Evolutionary conservation across 2,888 invertebrate species (phyloP).

Genomic region (Drosophila mulleri): DNA sequence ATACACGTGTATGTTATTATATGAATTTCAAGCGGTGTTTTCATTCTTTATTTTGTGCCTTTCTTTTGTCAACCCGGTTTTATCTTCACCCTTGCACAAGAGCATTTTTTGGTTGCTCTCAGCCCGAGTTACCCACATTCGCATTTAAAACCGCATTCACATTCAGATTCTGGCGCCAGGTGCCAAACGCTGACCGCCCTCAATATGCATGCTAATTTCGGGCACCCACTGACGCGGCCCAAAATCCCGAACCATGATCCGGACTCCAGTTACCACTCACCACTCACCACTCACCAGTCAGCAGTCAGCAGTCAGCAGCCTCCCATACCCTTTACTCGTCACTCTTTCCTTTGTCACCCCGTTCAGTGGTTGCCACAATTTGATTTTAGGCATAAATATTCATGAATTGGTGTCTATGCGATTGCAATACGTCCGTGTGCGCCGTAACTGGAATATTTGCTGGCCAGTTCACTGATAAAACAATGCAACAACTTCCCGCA

Average conservation of each 20-base stretch:
- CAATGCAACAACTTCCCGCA: slow-evolving; percentile 44
- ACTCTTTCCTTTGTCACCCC: not conserved
- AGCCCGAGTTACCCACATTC: slow-evolving; percentile 1
- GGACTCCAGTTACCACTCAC: not conserved
- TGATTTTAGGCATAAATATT: slow-evolving; percentile 63
- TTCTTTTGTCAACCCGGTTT: slow-evolving; percentile 54
- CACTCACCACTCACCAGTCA: not conserved
- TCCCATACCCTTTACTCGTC: not conserved
- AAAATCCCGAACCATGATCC: slow-evolving; percentile 10
- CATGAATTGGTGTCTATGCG: slow-evolving; percentile 51
- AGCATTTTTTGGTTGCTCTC: slow-evolving; percentile 36
- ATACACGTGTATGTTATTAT: slow-evolving; percentile 39
- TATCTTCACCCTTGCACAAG: slow-evolving; percentile 49
- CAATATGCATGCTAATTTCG: slow-evolving; percentile 65
- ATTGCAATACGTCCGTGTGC: slow-evolving; percentile 39
- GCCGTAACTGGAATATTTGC: slow-evolving; percentile 24
- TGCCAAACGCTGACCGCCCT: slow-evolving; percentile 59
- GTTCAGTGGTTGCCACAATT: slow-evolving; percentile 46
- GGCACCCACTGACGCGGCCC: slow-evolving; percentile 16
- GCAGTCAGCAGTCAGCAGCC: not conserved
- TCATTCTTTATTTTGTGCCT: slow-evolving; percentile 6
- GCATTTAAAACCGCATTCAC: slow-evolving; percentile 6
- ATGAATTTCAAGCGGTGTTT: slow-evolving; percentile 43
- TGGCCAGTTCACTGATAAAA: slow-evolving; percentile 28
- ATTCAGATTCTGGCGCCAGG: slow-evolving; percentile 44